phyloP scores from a whole-genome alignment of 2,113 vertebrate species.

The Myocastor coypus region DNA sequence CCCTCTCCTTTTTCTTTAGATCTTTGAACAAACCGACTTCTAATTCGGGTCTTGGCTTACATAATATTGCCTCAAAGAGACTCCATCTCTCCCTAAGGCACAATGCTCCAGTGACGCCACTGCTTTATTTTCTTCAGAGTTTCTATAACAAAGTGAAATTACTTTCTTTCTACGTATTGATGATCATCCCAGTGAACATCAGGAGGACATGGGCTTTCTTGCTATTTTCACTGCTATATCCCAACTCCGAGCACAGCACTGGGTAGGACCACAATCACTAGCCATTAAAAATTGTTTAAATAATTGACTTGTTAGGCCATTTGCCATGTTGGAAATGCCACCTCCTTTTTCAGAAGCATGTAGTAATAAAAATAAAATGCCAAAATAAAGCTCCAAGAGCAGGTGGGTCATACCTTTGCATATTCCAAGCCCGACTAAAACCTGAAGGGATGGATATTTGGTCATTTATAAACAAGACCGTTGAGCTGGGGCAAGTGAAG shows the following conservation, averaged over 20 bases:
- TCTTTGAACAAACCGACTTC: neutral
- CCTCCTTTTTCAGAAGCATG: neutral
- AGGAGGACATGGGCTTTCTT: neutral
- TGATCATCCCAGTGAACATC: neutral
- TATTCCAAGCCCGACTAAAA: constrained; percentile 16
- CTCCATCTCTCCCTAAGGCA: neutral
- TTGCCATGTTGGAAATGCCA: neutral
- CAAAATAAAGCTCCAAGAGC: neutral
- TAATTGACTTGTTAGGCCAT: neutral
- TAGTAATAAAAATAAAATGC: constrained; percentile 2
- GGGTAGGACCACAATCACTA: neutral
- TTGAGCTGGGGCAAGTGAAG: neutral
- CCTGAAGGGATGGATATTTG: neutral
- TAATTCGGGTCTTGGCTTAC: neutral
- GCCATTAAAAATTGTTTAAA: neutral
- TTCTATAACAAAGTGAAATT: neutral
- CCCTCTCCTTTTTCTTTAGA: neutral
- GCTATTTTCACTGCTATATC: neutral
- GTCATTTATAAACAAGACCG: neutral
- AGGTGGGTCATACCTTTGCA: neutral
- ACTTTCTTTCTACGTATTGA: neutral
- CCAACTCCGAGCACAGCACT: neutral
- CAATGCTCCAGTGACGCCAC: neutral
- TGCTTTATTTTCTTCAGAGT: neutral
- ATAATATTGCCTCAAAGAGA: neutral